A percentile compares a stretch with the other conserved stretches of the same genome.
Conservation (phyloP, 2,113 vertebrate species). For the Bos taurus region ARS-UCD2.0 NC_037328.1:156917001-156917500, state of each 20-base stretch:
- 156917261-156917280: background rate
- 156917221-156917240: background rate
- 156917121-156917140: background rate
- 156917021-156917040: too few relatives aligned
- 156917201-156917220: background rate
- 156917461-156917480: rapidly evolving
- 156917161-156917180: background rate
- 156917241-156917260: background rate
- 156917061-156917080: too few relatives aligned
- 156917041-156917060: too few relatives aligned
- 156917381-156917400: background rate
- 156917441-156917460: background rate
- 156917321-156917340: background rate
- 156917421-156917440: background rate
- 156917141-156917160: background rate
- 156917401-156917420: background rate
- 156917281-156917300: background rate
- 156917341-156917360: background rate
- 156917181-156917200: background rate
- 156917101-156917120: background rate
- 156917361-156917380: background rate
- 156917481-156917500: background rate
- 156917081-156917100: background rate
- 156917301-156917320: background rate
- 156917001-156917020: too few relatives aligned